These are phyloP conservation scores for Oscheius sp. DNA, from an alignment of 2,888 invertebrate species.

Conservation along the genomic window DNA sequence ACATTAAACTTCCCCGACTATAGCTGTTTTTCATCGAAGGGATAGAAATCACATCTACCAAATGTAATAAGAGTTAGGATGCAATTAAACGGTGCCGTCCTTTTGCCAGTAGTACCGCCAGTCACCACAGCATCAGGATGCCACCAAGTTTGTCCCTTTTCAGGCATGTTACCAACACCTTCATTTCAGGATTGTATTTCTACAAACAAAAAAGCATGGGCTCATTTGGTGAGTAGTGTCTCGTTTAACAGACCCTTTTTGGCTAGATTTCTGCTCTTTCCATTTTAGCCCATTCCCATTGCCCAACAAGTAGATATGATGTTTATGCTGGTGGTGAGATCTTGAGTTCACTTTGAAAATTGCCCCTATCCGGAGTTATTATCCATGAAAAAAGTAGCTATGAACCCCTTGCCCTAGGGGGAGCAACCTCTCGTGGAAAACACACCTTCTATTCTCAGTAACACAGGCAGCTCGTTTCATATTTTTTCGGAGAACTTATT, in stretches of 20 bases:
- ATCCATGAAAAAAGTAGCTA: too few species aligned
- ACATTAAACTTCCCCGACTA: too few species aligned
- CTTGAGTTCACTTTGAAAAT: neutral
- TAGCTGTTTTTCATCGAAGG: too few species aligned
- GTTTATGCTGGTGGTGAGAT: too few species aligned
- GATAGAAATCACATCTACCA: neutral
- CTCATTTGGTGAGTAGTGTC: neutral
- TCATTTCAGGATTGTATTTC: neutral
- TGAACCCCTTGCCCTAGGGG: too few species aligned
- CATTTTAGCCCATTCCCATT: neutral
- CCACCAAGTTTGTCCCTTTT: neutral
- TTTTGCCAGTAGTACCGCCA: neutral
- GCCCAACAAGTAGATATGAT: neutral
- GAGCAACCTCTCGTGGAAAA: neutral
- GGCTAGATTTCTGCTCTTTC: neutral
- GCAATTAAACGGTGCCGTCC: neutral
- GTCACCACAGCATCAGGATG: neutral
- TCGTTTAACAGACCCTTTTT: neutral
- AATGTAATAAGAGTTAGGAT: neutral
- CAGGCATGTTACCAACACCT: neutral
- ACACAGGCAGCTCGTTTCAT: neutral
- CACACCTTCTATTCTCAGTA: neutral
- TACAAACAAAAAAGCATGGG: slow-evolving; percentile 15
- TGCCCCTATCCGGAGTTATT: neutral
- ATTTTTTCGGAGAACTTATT: neutral